phyloP scores from a whole-genome alignment of 2,888 invertebrate genomes.

The Patella caerulea region DNA sequence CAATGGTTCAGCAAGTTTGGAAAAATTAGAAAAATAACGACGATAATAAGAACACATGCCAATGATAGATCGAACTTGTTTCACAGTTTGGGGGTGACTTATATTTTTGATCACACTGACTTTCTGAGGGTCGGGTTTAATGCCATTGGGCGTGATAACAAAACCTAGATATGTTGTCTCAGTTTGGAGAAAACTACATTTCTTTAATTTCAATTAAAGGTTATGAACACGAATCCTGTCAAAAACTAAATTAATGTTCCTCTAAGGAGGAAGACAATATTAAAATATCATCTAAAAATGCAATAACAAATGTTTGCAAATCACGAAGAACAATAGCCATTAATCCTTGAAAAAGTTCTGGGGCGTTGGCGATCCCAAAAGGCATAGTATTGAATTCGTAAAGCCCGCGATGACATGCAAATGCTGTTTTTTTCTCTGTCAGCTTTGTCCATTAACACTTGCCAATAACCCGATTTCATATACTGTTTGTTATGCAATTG shows the following conservation, averaged over 20 bases:
- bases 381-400: too few relatives aligned
- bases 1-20: too few relatives aligned
- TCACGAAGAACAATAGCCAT: slow-evolving; percentile 16
- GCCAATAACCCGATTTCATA: slow-evolving; percentile 16
- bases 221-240: not conserved
- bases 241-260: not conserved
- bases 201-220: not conserved
- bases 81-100: too few relatives aligned
- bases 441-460: too few relatives aligned
- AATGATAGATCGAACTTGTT: too few relatives aligned
- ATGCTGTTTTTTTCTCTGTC: too few relatives aligned
- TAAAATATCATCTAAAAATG: slow-evolving; percentile 13
- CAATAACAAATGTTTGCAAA: not conserved
- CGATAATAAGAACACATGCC: slow-evolving; percentile 16
- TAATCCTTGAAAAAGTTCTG: slow-evolving; percentile 10
- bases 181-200: not conserved
- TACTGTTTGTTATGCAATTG: not conserved
- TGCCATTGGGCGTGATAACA: not conserved
- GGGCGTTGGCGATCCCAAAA: slow-evolving; percentile 15
- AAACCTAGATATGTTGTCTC: slow-evolving; percentile 5
- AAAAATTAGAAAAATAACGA: not conserved
- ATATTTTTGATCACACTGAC: too few relatives aligned
- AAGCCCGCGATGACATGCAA: too few relatives aligned
- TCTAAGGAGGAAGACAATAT: not conserved
- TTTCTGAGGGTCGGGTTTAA: too few relatives aligned